Conservation (phyloP, 2,888 invertebrate species). For the Rhopalosiphum nymphaeae region DNA sequence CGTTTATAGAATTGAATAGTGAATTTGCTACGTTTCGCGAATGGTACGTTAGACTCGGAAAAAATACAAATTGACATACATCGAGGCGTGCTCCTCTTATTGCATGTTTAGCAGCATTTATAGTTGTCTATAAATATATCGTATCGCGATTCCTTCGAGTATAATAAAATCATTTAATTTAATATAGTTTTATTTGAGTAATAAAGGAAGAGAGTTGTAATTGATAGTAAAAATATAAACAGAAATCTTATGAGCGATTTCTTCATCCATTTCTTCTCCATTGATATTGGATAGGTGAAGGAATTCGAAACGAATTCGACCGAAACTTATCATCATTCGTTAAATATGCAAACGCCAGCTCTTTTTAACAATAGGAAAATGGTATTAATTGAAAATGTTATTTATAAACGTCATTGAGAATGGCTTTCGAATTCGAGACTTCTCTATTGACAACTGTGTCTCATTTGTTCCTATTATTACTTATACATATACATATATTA, state of each 20-base stretch:
- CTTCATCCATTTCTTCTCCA: background rate
- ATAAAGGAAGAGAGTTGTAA: background rate
- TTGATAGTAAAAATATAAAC: background rate
- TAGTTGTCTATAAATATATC: background rate
- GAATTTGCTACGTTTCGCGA: background rate
- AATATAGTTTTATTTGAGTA: background rate
- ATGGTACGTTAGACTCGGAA: background rate
- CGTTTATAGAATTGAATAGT: background rate
- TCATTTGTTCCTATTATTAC: conserved; percentile 35
- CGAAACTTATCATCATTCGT: background rate
- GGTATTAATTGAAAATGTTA: conserved; percentile 15
- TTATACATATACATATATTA: background rate
- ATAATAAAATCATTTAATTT: background rate
- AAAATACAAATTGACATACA: background rate
- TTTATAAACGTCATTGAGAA: conserved; percentile 25
- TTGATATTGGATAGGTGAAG: background rate
- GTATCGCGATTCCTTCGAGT: background rate
- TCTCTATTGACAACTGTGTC: conserved; percentile 9
- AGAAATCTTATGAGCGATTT: background rate
- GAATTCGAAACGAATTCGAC: background rate
- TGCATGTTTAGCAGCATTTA: background rate
- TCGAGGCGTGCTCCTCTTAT: background rate
- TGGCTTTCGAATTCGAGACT: conserved; percentile 32
- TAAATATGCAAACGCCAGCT: background rate
- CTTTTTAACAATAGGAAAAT: conserved; percentile 9